Evolutionary conservation across 2,113 vertebrate genomes (phyloP).

Genomic region (Cynopterus brachyotis): DNA sequence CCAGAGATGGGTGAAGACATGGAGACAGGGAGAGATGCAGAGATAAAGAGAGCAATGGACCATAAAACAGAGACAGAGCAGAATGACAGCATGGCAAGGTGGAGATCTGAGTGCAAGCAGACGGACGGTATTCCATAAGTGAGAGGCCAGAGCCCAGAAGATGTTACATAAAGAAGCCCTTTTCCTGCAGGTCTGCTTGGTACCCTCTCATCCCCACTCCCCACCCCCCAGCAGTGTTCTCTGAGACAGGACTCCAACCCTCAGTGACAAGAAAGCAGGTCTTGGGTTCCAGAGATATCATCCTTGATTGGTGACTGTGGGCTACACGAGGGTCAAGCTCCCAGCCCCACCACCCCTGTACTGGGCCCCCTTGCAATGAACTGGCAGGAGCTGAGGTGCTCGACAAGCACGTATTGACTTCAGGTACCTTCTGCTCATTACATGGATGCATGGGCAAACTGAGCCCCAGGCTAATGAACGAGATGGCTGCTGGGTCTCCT

Average conservation of each 20-base stretch:
- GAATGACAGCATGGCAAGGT: background rate
- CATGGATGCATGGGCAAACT: background rate
- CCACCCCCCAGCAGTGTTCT: background rate
- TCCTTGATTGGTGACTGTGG: background rate
- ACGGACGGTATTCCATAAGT: rapidly evolving
- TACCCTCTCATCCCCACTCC: too few species aligned
- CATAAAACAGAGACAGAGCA: rapidly evolving
- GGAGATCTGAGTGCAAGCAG: background rate
- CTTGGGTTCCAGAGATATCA: background rate
- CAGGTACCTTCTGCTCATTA: background rate
- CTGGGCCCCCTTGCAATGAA: background rate
- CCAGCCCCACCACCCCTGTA: background rate
- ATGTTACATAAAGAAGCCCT: background rate
- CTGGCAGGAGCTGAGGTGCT: background rate
- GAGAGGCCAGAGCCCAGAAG: background rate
- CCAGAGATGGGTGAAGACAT: background rate
- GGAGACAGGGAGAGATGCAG: background rate
- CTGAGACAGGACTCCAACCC: background rate
- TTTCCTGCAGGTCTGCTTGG: background rate
- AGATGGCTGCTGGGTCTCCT: background rate
- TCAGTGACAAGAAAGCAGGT: background rate
- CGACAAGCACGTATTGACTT: background rate
- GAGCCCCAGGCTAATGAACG: background rate
- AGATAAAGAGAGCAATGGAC: background rate
- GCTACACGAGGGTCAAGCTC: background rate